Base-by-base conservation (phyloP, 2,113 vertebrate genomes). In the Tiliqua scincoides region DNA sequence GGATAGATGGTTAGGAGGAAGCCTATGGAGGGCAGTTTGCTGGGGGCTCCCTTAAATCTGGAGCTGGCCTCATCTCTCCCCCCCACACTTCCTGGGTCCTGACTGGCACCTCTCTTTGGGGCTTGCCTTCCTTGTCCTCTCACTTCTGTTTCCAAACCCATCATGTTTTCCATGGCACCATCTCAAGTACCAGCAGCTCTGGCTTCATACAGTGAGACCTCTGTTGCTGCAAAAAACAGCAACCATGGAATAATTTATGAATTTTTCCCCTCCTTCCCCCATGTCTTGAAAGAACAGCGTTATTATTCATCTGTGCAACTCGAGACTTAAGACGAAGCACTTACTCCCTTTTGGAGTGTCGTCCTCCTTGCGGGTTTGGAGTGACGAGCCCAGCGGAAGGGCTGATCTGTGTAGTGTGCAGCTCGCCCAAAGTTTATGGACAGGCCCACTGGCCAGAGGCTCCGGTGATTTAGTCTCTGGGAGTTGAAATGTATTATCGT, bases 271-370 rank as follows among this genome's bases (percentile, higher is more conserved):
- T 75, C 88, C 30, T 7, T 0, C 2, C 35, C 0, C 63, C 6
- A 7, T 81, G 40, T 74, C 59, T 37, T 17, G 27, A 61, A 6
- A 67, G 37, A 14, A 48, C 9, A 75, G 25, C 71, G 83, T 93
- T 91, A 93, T 96, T 93, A 95, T 92, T 96, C 93, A 95, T 96
- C 94, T 87, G 93, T 20, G 72, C 88, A 95, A 88, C 87, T 93
- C 95, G 90, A 94, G 95, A 89, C 94, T 78, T 57, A 96, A 94
- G 92, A 95, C 92, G 91, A 95, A 94, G 89, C 88, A 79, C 52
- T 93, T 92, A 76, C 48, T 81, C 77, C 18, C 84, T 93, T 92
- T 92, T 73, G 93, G 81, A 93, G 87, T 54, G 54, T 87, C 89
- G 63, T 0, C 87, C 83, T 88, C 59, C 48, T 82, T 84, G 43